Evolutionary conservation across 2,797 vertebrate genomes (phyloP), one percentile per base, ranked within the genome.

Genomic region (Mareca penelope): DNA sequence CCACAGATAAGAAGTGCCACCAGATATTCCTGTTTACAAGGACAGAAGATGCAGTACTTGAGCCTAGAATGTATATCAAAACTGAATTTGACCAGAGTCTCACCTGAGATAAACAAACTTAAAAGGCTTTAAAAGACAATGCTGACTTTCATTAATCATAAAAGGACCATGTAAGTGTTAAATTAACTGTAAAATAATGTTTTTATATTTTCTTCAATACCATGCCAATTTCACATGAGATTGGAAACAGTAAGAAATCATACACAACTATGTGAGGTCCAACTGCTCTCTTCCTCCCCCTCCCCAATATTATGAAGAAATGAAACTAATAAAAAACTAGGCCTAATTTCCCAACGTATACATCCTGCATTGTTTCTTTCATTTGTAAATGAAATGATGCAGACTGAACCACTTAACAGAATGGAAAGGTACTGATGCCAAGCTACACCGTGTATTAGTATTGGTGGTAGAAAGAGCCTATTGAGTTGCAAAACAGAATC

Each of bases 361-460:
- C 39, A 71, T 59, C 46, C 35, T 67, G 39, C 40, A 23, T 50
- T 28, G 26, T 37, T 85, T 57, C 70, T 68, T 89, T 76, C 35
- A 42, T 88, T 87, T 80, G 55, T 35, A 78, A 57, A 70, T 44
- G 44, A 84, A 94, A 89, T 7, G 53, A 19, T 9, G 21, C 50
- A 87, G 70, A 83, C 48, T 24, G 53, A 92, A 95, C 67, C 78
- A 37, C 53, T 86, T 82, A 78, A 80, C 35, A 90, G 68, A 79
- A 80, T 6, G 4, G 57, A 72, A 71, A 56, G 55, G 28, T 65
- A 80, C 9, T 69, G 71, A 53, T 90, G 59, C 15, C 61, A 79
- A 53, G 50, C 53, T 63, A 17, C 35, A 40, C 42, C 28, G 53
- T 17, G 57, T 26, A 5, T 50, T 68, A 33, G 22, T 55, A 18